Base-by-base conservation (phyloP, 1,140 invertebrate species). In the Zaprionus capensis region DNA sequence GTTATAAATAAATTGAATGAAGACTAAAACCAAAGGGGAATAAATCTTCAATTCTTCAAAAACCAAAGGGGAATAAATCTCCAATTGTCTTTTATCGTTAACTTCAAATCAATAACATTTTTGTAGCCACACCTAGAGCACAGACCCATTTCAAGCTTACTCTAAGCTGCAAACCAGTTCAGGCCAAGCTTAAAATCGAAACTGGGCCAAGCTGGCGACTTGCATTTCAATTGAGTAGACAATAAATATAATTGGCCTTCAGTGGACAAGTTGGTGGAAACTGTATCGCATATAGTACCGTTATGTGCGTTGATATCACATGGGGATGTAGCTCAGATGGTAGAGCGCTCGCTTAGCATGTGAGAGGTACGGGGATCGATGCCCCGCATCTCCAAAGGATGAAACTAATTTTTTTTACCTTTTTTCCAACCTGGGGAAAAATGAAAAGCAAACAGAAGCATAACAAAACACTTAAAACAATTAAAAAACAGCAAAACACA, bases 281-380 rank as follows among this genome's bases (percentile, higher is more conserved):
- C 17, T 51, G 22, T 63, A 22, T 38, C 24, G 20, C 49, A 26
- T 20, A 72, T 76, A 80, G 68, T 55, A 49, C 46, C 53, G 36
- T 49, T 82, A 44, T 69, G 14, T 34, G 31, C 7, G 6, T 22
- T 20, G 31, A 12, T 5, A 4, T 24, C 55, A 69, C 38, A 63
- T 12, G 83, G 84, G 83, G 83, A 87, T 88, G 84, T 88, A 88
- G 81, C 84, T 88, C 96, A 96, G 95, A 95, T 96, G 95, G 95
- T 96, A 96, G 96, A 96, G 95, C 96, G 95, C 95, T 96, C 95
- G 95, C 95, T 96, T 96, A 96, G 95, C 95, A 96, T 96, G 95
- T 94, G 95, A 96, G 95, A 96, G 95, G 95, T 96, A 96, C 95
- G 94, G 94, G 95, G 95, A 96, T 96, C 95, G 95, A 96, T 96